A percentile compares a stretch with the other conserved stretches of the same genome.
phyloP scores from a whole-genome alignment of 2,888 invertebrate genomes.

The Diplolepis rosae region DNA sequence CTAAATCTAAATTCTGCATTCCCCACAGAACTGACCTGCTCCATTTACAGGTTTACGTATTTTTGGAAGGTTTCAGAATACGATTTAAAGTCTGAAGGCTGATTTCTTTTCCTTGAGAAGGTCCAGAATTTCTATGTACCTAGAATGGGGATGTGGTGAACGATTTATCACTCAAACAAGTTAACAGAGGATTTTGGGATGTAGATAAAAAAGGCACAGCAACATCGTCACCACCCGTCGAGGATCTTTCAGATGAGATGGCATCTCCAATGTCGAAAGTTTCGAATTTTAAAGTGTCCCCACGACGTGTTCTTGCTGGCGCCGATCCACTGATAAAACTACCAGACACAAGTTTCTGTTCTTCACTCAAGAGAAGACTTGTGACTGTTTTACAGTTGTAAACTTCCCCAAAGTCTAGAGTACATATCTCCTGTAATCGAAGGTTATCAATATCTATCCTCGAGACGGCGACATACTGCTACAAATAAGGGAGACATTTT shows the following conservation, averaged over 20 bases:
- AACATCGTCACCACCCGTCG: not conserved
- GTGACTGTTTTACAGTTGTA: not conserved
- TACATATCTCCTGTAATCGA: not conserved
- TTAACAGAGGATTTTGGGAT: not conserved
- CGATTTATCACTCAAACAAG: constrained; percentile 3
- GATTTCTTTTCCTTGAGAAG: not conserved
- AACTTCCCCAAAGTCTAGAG: not conserved
- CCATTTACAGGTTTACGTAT: not conserved
- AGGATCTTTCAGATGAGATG: not conserved
- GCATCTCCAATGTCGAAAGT: not conserved
- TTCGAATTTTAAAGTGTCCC: constrained; percentile 5
- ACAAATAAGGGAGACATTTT: not conserved
- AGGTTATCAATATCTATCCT: not conserved
- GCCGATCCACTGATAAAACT: not conserved
- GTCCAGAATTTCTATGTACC: not conserved
- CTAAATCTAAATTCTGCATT: not conserved
- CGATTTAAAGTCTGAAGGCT: not conserved
- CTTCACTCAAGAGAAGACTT: not conserved
- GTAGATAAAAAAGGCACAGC: not conserved
- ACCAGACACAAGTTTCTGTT: not conserved
- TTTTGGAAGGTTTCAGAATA: not conserved
- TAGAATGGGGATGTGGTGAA: not conserved
- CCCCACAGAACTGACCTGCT: not conserved
- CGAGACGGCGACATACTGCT: not conserved
- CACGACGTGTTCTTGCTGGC: not conserved